phyloP scores from a whole-genome alignment of 2,888 invertebrate genomes.

The Odontomyia ornata region DNA sequence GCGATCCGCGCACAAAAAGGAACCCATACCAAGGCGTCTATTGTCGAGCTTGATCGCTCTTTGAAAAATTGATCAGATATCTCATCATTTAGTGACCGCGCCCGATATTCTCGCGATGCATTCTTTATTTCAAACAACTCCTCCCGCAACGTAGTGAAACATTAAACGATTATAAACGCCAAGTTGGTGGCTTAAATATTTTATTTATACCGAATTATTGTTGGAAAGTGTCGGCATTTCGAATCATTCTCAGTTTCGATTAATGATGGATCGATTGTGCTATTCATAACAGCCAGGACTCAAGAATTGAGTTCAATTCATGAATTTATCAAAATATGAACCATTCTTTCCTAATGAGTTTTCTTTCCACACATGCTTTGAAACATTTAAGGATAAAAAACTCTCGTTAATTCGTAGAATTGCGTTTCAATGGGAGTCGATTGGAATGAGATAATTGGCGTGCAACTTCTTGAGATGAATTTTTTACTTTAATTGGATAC shows the following conservation, averaged over 20 bases:
- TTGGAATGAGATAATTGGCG: slow-evolving; percentile 27
- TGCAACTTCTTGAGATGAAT: slow-evolving; percentile 37
- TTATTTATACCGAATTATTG: slow-evolving; percentile 41
- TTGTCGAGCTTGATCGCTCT: slow-evolving; percentile 32
- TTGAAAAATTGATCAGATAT: slow-evolving; percentile 45
- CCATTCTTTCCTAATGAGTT: slow-evolving; percentile 13
- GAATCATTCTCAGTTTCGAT: slow-evolving; percentile 33
- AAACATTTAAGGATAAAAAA: neutral
- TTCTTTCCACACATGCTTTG: slow-evolving; percentile 18
- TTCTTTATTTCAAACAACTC: slow-evolving; percentile 11
- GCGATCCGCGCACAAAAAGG: slow-evolving; percentile 1
- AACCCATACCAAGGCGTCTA: slow-evolving; percentile 11
- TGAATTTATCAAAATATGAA: neutral
- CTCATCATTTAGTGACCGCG: slow-evolving; percentile 22
- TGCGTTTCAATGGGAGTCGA: slow-evolving; percentile 2
- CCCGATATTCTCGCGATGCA: neutral
- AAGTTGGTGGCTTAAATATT: slow-evolving; percentile 47
- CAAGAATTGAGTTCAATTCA: slow-evolving; percentile 16
- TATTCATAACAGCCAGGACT: slow-evolving; percentile 22
- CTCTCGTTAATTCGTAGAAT: slow-evolving; percentile 6
- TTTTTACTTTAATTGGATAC: slow-evolving; percentile 34
- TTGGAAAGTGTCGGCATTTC: slow-evolving; percentile 36
- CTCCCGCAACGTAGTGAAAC: slow-evolving; percentile 4
- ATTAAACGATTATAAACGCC: slow-evolving; percentile 50
- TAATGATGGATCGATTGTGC: slow-evolving; percentile 36